Evolutionary conservation across 2,888 invertebrate species (phyloP), one percentile per base, ranked within the genome.

Genomic region (Matsumyia berberina): DNA sequence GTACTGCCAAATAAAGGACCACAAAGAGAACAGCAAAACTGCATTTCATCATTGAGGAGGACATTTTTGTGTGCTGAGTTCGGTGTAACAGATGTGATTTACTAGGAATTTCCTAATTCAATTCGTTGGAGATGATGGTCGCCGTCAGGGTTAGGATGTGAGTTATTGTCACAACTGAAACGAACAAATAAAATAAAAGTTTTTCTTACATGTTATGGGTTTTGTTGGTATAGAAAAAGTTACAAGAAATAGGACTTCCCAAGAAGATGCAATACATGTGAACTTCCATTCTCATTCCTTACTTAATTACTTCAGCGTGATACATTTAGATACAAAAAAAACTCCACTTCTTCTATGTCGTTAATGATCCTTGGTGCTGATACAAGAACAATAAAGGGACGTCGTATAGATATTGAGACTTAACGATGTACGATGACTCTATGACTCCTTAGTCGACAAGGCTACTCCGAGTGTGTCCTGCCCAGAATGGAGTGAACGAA

Each of bases 31-130:
- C 81, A 19, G 53, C 86, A 67, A 73, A 70, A 39, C 76, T 74
- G 74, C 78, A 90, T 90, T 83, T 91, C 90, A 57, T 86, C 86
- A 66, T 60, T 57, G 80, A 53, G 44, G 69, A 80, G 58, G 85
- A 74, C 85, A 85, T 85, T 31, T 72, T 12, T 37, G 1, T 49
- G n/a, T 58, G 24, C 55, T 76, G 19, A 29, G 31, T 49, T 29
- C 15, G 39, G 39, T 70, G 29, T 58, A 62, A 17, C 24, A 24
- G 70, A 72, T 77, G 76, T 51, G 49, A 66, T 37, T 58, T 57
- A 29, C 35, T 12, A 31, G 15, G 11, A 57, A 8, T 46, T 46
- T 70, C 29, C 46, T 57, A 15, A 24, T 49, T 70, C 17, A 2
- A 17, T 19, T 72, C n/a, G 42, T 24, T 4, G 57, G 12, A 31